Evolutionary conservation across 2,113 vertebrate species (phyloP), one percentile per base, ranked within the genome.

Genomic region (Silurus glanis): DNA sequence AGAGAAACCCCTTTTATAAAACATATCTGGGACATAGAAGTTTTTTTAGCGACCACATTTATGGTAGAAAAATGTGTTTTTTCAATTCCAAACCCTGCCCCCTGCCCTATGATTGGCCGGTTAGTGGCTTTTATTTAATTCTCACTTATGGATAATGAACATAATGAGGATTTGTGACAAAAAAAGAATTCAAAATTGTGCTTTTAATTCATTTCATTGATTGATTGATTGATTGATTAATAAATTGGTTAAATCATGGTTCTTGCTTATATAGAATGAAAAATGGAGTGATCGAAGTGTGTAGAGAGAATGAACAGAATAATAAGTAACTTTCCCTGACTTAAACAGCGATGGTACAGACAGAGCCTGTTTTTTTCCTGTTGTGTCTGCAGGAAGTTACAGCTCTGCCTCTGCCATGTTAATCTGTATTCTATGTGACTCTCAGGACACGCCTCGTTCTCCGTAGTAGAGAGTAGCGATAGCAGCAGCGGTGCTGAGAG

Each of bases 231-330:
- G 28, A 37, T 37, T 37, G 28, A 37, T 37, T 37, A 37, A 37
- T 37, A 37, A 37, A 37, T 37, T 37, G 37, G 37, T 37, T 37
- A 37, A 37, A 37, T 89, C 91, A 86, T 53, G 59, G 83, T 62
- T 86, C 78, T 55, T 51, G 47, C n/a, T 67, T 47, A 89, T 84
- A 88, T 21, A 78, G 76, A 84, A 89, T 92, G 86, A 83, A 83
- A 64, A 88, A 91, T 87, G 75, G 19, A 87, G 9, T 75, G 85
- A 90, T 85, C 85, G 64, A 5, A 90, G 80, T 81, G 69, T 56
- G 82, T 89, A 82, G 88, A 90, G 88, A 85, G 74, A 75, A 80
- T 21, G 89, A 80, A 91, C 78, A 82, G 90, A 91, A 92, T 89
- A 79, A 67, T 75, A 90, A 91, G 90, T 87, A 93, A 88, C 92